Conservation (phyloP, 2,888 invertebrate species). For the Brachyptera putata region DNA sequence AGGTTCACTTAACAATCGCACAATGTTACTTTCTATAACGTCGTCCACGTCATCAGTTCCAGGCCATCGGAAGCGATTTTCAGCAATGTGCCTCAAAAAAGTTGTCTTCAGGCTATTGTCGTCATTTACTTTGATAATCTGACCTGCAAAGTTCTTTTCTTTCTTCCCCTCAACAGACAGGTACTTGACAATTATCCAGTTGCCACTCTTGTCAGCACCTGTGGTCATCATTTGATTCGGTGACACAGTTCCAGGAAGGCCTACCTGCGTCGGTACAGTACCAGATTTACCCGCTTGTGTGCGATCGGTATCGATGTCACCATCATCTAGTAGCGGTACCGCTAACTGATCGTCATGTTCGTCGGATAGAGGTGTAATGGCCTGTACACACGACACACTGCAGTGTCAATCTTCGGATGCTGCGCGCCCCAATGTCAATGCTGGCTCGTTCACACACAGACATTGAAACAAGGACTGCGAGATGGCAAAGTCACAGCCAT, state of each 20-base stretch:
- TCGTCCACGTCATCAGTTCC: not conserved
- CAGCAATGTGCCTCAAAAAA: slow-evolving; percentile 7
- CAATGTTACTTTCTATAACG: slow-evolving; percentile 3
- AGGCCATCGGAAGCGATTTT: not conserved
- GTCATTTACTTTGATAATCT: not conserved
- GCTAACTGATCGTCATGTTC: not conserved
- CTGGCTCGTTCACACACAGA: no score
- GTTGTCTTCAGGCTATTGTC: not conserved
- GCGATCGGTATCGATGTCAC: not conserved
- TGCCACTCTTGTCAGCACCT: not conserved
- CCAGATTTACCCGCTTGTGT: not conserved
- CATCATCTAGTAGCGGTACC: not conserved
- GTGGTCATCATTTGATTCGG: no score
- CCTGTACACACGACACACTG: no score
- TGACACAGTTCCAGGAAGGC: no score
- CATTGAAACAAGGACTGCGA: no score
- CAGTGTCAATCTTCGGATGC: no score
- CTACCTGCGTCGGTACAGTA: not conserved
- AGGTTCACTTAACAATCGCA: not conserved
- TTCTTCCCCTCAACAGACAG: not conserved
- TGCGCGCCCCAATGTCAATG: no score
- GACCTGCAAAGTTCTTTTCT: not conserved
- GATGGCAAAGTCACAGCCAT: no score
- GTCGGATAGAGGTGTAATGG: no score
- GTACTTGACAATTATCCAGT: not conserved